These are phyloP conservation scores for Gambusia affinis DNA, from an alignment of 2,113 vertebrate genomes.

Conservation along the genomic window DNA sequence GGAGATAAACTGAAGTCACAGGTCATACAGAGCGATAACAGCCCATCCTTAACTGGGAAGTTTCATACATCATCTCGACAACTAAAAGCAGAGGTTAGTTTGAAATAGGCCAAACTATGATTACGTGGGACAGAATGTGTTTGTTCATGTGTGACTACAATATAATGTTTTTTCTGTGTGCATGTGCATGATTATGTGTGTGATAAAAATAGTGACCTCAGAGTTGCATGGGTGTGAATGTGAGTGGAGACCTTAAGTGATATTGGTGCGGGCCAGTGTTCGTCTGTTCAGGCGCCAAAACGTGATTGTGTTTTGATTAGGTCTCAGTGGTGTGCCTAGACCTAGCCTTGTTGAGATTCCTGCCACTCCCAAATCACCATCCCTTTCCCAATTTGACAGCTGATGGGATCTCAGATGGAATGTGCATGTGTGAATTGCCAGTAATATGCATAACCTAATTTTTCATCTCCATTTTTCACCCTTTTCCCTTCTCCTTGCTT, in stretches of 20 bases:
- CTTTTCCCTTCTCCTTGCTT: slow-evolving; percentile 40
- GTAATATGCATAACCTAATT: slow-evolving; percentile 80
- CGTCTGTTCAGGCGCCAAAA: slow-evolving; percentile 67
- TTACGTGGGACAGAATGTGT: slow-evolving; percentile 59
- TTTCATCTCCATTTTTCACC: slow-evolving; percentile 60
- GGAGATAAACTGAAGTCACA: slow-evolving; percentile 66
- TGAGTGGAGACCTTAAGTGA: slow-evolving; percentile 48
- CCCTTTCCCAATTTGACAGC: slow-evolving; percentile 80
- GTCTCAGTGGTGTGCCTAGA: slow-evolving; percentile 70
- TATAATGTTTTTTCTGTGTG: slow-evolving; percentile 64
- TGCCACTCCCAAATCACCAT: slow-evolving; percentile 72
- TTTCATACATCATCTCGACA: slow-evolving; percentile 59
- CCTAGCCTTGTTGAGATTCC: slow-evolving; percentile 74
- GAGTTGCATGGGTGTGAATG: slow-evolving; percentile 51
- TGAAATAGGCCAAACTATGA: slow-evolving; percentile 56
- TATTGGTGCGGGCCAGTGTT: slow-evolving; percentile 45
- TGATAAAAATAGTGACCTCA: slow-evolving; percentile 37
- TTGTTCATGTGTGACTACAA: slow-evolving; percentile 61
- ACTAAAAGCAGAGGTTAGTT: slow-evolving; percentile 46
- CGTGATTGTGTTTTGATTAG: slow-evolving; percentile 82
- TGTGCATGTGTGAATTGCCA: slow-evolving; percentile 74
- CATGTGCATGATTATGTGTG: slow-evolving; percentile 58
- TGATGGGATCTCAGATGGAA: slow-evolving; percentile 81
- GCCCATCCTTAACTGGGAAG: slow-evolving; percentile 54
- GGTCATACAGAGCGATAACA: slow-evolving; percentile 64